phyloP scores from a whole-genome alignment of 2,113 vertebrate species.

The Heloderma charlesbogerti region DNA sequence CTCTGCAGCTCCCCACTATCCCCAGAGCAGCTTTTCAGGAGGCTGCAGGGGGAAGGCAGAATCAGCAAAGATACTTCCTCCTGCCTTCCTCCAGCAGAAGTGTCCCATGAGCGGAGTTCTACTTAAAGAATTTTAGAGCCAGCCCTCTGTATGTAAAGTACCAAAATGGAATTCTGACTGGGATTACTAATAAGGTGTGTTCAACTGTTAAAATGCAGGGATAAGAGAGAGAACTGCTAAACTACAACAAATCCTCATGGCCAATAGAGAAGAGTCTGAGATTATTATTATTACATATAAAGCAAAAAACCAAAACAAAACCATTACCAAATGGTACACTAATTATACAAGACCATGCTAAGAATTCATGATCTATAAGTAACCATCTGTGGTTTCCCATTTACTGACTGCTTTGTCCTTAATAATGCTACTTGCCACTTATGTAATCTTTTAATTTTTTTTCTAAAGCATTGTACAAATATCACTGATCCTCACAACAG shows the following conservation, averaged over 20 bases:
- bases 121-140: background rate
- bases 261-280: slow-evolving; percentile 46
- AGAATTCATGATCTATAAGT: slow-evolving; percentile 50
- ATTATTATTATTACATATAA: slow-evolving; percentile 41
- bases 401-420: background rate
- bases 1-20: background rate
- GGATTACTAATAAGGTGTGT: slow-evolving; percentile 45
- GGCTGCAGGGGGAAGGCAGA: background rate
- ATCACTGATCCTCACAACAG: slow-evolving; percentile 24
- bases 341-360: slow-evolving; percentile 51
- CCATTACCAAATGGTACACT: slow-evolving; percentile 26
- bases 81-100: background rate
- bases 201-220: slow-evolving; percentile 51
- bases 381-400: background rate
- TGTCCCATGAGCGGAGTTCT: too few relatives aligned
- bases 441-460: background rate
- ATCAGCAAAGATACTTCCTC: background rate
- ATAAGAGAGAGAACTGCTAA: slow-evolving; percentile 26
- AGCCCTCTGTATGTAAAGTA: slow-evolving; percentile 37
- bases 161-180: slow-evolving; percentile 55
- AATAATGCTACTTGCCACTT: slow-evolving; percentile 13
- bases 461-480: slow-evolving; percentile 3
- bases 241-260: slow-evolving; percentile 48
- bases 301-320: slow-evolving; percentile 22
- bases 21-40: background rate